These are phyloP conservation scores for Sakesphorus luctuosus DNA, from an alignment of 2,113 vertebrate genomes.

Conservation along the genomic window DNA sequence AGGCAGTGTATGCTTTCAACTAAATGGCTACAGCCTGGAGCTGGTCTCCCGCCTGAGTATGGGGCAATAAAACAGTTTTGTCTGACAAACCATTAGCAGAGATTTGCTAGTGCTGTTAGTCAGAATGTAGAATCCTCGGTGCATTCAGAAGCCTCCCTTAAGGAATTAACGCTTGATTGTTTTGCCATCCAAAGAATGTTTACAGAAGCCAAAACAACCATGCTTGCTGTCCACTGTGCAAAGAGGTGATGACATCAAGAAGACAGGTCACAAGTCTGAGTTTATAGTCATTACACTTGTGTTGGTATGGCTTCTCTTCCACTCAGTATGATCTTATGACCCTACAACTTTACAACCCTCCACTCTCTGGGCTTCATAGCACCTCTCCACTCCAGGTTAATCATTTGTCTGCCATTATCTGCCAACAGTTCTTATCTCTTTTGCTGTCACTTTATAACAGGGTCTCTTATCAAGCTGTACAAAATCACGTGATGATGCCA, in stretches of 20 bases:
- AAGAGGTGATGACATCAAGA: conserved; percentile 71
- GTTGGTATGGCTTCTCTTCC: conserved; percentile 71
- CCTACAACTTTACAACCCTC: conserved; percentile 77
- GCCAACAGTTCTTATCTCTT: conserved; percentile 90
- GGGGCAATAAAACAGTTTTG: conserved; percentile 56
- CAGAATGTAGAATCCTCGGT: conserved; percentile 1
- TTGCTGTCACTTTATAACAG: conserved; percentile 96
- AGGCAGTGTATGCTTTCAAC: background rate
- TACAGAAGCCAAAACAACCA: conserved; percentile 72
- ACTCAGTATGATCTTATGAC: conserved; percentile 74
- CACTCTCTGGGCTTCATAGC: conserved; percentile 72
- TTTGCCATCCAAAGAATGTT: conserved; percentile 74
- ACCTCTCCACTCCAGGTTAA: conserved; percentile 86
- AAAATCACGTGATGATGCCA: conserved; percentile 67
- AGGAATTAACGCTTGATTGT: conserved; percentile 70
- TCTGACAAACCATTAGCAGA: conserved; percentile 48
- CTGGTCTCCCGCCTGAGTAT: conserved; percentile 13
- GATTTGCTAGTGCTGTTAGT: conserved; percentile 53
- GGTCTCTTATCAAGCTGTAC: conserved; percentile 81
- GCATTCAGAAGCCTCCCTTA: conserved; percentile 44
- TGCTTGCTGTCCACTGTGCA: conserved; percentile 49
- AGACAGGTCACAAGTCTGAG: conserved; percentile 72
- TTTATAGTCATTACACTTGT: conserved; percentile 70
- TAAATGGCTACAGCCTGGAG: background rate
- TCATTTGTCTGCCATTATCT: conserved; percentile 91